phyloP scores from a whole-genome alignment of 2,888 invertebrate genomes.

The Clitarchus hookeri region DNA sequence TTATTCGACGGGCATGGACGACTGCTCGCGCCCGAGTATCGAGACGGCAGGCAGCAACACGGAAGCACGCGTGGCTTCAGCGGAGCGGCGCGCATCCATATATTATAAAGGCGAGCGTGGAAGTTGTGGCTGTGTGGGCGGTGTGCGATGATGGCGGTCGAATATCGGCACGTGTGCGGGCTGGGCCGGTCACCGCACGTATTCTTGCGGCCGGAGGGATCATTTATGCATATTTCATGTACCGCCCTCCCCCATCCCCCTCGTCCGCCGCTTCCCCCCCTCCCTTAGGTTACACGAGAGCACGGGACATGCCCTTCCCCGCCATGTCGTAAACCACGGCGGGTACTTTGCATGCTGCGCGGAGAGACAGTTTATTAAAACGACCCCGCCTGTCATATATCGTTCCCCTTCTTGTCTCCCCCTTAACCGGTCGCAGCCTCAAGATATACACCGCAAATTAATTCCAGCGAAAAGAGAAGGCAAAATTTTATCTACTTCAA shows the following conservation, averaged over 20 bases:
- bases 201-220: slow-evolving; percentile 1
- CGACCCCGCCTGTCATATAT: background rate
- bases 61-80: no score
- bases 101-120: no score
- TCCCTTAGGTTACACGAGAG: no score
- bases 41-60: no score
- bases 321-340: background rate
- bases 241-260: background rate
- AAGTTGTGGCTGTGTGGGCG: no score
- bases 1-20: no score
- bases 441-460: no score
- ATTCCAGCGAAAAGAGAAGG: no score
- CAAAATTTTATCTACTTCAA: no score
- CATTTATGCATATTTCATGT: slow-evolving; percentile 6
- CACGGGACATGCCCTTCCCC: background rate
- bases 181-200: background rate
- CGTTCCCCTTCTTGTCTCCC: background rate
- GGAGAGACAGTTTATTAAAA: background rate
- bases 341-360: slow-evolving; percentile 2
- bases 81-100: no score
- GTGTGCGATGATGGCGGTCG: background rate
- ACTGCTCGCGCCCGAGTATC: no score
- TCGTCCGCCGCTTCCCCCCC: no score
- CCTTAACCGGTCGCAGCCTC: background rate
- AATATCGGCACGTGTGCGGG: background rate